Base-by-base conservation (phyloP, 37 sponge, comb jelly and placozoan genomes). In the Aphrocallistes beatrix region DNA sequence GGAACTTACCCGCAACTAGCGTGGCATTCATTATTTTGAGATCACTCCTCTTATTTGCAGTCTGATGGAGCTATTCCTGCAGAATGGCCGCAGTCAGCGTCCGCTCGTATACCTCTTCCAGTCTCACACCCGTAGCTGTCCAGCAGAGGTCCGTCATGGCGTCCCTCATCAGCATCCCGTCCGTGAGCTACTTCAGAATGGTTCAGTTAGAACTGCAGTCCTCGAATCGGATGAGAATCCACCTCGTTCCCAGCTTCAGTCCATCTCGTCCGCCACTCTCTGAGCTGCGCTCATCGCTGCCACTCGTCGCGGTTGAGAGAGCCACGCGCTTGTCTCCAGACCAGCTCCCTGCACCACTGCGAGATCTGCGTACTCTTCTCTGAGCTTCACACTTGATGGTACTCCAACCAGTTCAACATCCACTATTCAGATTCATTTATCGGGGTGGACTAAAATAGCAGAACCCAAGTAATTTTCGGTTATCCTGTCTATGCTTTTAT, bases 361-460 rank as follows among this genome's bases (percentile, higher is more conserved):
- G 99, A 96, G 49, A 98, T 98, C 99, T 98, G 99, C 36, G 99
- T 98, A 37, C 96, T 98, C 87, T 98, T 98, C 30, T 96, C 99
- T 81, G 93, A 92, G 23, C 99, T n/a, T n/a, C n/a, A n/a, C n/a
- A n/a, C n/a, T n/a, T n/a, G n/a, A n/a, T n/a, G n/a, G n/a, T n/a
- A n/a, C n/a, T n/a, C n/a, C n/a, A n/a, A n/a, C n/a, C n/a, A n/a
- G n/a, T n/a, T n/a, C n/a, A n/a, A n/a, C n/a, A n/a, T n/a, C n/a
- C n/a, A n/a, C n/a, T n/a, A n/a, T n/a, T n/a, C n/a, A n/a, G n/a
- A n/a, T n/a, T n/a, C n/a, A n/a, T n/a, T n/a, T n/a, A n/a, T n/a
- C n/a, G n/a, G n/a, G n/a, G n/a, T n/a, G n/a, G n/a, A n/a, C n/a
- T n/a, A n/a, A n/a, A n/a, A n/a, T n/a, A n/a, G n/a, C n/a, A n/a